These are phyloP conservation scores for Agrypnia vestita DNA, from an alignment of 1,140 invertebrate species.

Conservation along the genomic window DNA sequence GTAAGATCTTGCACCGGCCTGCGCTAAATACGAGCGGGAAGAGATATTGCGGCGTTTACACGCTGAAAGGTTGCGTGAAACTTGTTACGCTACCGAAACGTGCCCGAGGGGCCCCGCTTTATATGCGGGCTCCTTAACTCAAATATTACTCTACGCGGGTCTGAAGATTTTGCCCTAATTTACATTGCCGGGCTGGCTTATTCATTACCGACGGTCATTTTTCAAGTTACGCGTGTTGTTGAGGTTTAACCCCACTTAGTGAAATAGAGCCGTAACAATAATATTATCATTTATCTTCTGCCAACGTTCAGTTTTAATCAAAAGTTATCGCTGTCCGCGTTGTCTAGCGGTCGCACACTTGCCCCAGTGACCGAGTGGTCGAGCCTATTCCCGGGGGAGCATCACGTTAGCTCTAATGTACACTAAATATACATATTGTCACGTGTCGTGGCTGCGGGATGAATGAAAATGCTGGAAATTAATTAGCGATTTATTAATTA, in stretches of 20 bases:
- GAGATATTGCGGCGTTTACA: conserved; percentile 15
- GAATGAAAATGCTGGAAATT: too few relatives aligned
- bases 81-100: conserved; percentile 30
- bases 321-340: too few relatives aligned
- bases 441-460: too few relatives aligned
- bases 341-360: too few relatives aligned
- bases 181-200: neutral
- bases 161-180: neutral
- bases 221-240: neutral
- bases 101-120: neutral
- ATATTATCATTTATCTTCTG: too few relatives aligned
- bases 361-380: too few relatives aligned
- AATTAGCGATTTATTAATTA: too few relatives aligned
- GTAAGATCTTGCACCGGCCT: conserved; percentile 8
- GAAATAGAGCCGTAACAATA: too few relatives aligned
- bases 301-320: too few relatives aligned
- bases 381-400: too few relatives aligned
- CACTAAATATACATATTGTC: too few relatives aligned
- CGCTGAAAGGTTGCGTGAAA: conserved; percentile 33
- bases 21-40: neutral
- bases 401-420: too few relatives aligned
- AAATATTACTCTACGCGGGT: neutral
- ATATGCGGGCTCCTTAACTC: neutral
- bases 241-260: neutral
- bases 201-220: neutral